Evolutionary conservation across 1,140 invertebrate species (phyloP).

Genomic region (Uloborus diversus): DNA sequence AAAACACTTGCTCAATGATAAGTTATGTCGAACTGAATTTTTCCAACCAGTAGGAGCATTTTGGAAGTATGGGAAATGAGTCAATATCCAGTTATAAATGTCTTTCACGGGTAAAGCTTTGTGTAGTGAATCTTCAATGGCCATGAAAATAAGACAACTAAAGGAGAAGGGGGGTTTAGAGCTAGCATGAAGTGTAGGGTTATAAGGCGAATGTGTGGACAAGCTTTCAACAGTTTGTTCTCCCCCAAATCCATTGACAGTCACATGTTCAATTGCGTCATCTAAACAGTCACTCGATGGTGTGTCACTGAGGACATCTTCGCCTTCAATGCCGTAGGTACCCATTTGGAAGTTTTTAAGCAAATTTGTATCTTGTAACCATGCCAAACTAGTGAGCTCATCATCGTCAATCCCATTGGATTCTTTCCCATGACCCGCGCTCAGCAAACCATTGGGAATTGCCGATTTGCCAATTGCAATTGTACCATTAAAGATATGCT

Average conservation of each 20-base stretch:
- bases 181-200: conserved; percentile 77
- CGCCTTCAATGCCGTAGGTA: conserved; percentile 14
- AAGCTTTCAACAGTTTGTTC: conserved; percentile 12
- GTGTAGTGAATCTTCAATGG: conserved; percentile 88
- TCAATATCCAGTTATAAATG: conserved; percentile 96
- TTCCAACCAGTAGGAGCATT: conserved; percentile 70
- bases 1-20: conserved; percentile 71
- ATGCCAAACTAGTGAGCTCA: conserved; percentile 87
- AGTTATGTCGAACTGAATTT: conserved; percentile 71
- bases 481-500: neutral
- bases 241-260: conserved; percentile 49
- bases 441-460: neutral
- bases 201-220: conserved; percentile 60
- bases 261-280: conserved; percentile 21
- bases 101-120: conserved; percentile 94
- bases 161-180: conserved; percentile 95
- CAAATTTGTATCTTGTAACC: conserved; percentile 90
- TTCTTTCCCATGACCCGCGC: neutral
- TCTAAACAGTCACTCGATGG: conserved; percentile 56
- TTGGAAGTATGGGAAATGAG: conserved; percentile 70
- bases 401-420: conserved; percentile 71
- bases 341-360: conserved; percentile 71
- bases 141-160: conserved; percentile 97
- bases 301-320: conserved; percentile 6
- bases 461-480: neutral